A percentile compares a stretch with the other conserved stretches of the same genome.
These are phyloP conservation scores for Zoanthus gigantus DNA, from an alignment of 92 coral and sea anemone species.

Conservation along the genomic window DNA sequence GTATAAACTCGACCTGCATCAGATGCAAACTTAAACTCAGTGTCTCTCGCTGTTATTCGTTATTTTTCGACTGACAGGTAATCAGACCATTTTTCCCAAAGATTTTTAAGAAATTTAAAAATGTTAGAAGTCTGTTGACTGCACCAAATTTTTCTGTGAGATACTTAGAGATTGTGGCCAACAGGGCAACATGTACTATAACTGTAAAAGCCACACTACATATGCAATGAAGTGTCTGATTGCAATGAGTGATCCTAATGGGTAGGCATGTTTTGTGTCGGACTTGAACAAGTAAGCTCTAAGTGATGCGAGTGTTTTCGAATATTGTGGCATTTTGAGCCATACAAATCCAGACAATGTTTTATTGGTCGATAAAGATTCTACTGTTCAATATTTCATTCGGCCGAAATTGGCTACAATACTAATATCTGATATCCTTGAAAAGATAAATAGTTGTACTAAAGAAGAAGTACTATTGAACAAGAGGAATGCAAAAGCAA, in stretches of 20 bases:
- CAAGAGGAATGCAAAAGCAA: constrained; percentile 47
- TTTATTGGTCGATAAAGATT: constrained; percentile 34
- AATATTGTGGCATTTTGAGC: constrained; percentile 37
- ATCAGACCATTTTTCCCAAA: neutral
- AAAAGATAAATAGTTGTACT: constrained; percentile 28
- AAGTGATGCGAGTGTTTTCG: constrained; percentile 19
- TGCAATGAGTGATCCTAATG: neutral
- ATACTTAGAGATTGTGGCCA: neutral
- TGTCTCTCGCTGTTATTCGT: neutral
- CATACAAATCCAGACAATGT: constrained; percentile 24
- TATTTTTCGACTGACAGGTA: too few relatives aligned
- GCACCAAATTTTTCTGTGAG: neutral
- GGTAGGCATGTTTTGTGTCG: neutral
- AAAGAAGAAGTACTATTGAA: constrained; percentile 39
- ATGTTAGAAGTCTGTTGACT: neutral
- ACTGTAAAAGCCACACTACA: neutral
- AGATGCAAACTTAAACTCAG: neutral
- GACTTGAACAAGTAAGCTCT: neutral
- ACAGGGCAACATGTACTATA: neutral
- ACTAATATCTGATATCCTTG: constrained; percentile 43
- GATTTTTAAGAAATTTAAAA: constrained; percentile 1
- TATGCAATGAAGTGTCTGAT: neutral
- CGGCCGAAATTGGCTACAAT: constrained; percentile 37
- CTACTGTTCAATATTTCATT: constrained; percentile 38
- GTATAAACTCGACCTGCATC: neutral